Conservation (phyloP, 2,888 invertebrate genomes). For the Drosophila atripex region DNA sequence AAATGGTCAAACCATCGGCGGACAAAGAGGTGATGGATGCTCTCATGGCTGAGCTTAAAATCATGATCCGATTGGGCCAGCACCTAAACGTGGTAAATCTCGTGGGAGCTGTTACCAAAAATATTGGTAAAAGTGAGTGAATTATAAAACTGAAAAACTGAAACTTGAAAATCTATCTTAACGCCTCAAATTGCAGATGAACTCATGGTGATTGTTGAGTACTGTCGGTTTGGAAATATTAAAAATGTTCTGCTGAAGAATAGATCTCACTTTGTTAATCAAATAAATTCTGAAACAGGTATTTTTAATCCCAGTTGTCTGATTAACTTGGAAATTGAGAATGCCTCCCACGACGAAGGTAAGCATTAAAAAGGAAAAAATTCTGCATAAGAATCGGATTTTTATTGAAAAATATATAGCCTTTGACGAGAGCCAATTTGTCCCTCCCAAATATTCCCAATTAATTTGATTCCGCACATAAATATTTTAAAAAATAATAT, state of each 20-base stretch:
- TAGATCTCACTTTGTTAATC: conserved; percentile 92
- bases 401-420: too few relatives aligned
- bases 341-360: too few relatives aligned
- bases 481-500: too few relatives aligned
- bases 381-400: too few relatives aligned
- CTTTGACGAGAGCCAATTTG: too few relatives aligned
- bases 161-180: too few relatives aligned
- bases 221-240: conserved; percentile 95
- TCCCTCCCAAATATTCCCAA: too few relatives aligned
- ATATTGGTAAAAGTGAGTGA: conserved; percentile 89
- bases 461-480: too few relatives aligned
- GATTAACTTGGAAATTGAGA: too few relatives aligned
- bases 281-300: conserved; percentile 89
- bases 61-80: conserved; percentile 97
- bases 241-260: conserved; percentile 94
- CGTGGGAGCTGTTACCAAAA: conserved; percentile 96
- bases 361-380: too few relatives aligned
- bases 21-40: conserved; percentile 92
- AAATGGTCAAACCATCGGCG: conserved; percentile 95
- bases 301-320: conserved; percentile 86
- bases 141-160: background rate
- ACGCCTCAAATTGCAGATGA: conserved; percentile 86
- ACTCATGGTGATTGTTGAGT: conserved; percentile 96
- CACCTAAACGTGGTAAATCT: conserved; percentile 98
- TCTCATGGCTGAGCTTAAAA: conserved; percentile 95